Base-by-base conservation (phyloP, 2,888 invertebrate species). In the Podabrus alpinus region DNA sequence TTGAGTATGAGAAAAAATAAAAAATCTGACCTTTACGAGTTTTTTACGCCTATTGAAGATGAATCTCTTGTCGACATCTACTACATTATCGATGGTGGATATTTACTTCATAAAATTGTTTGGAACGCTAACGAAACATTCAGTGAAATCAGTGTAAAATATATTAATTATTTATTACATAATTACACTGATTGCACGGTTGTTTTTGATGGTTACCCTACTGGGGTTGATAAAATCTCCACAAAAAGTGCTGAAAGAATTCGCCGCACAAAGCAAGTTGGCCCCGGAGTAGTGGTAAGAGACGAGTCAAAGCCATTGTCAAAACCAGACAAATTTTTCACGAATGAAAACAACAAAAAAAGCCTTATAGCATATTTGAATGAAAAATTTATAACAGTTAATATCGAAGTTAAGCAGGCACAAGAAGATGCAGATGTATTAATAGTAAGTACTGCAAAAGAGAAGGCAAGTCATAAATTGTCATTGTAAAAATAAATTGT, bases 391-490 rank as follows among this genome's bases (percentile, higher is more conserved):
- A 62, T 60, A 61, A 16, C 15, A 21, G 59, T 67, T 72, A 68
- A 75, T 13, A 79, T 79, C 66, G 15, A 78, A 69, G 77, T 78
- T 10, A 79, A 69, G 80, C 76, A n/a, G n/a, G n/a, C n/a, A n/a
- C n/a, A n/a, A n/a, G n/a, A n/a, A n/a, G n/a, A n/a, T n/a, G n/a
- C n/a, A 5, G 79, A 80, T 66, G 67, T 76, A 24, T 15, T 78
- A 66, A 79, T 76, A 21, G 74, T 79, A 59, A 62, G 70, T 29
- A 79, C 78, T 62, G 75, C 76, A 29, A 69, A 72, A 64, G 70
- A 72, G 21, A 69, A 74, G 24, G 67, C 76, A 21, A 29, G 29
- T 70, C 73, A 16, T 62, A 68, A n/a, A 67, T 76, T 64, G 76
- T 73, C 67, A 59, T 59, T 67, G 73, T 74, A 17, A 69, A n/a